Base-by-base conservation (phyloP, 2,797 vertebrate species). In the Protosalanx chinensis region DNA sequence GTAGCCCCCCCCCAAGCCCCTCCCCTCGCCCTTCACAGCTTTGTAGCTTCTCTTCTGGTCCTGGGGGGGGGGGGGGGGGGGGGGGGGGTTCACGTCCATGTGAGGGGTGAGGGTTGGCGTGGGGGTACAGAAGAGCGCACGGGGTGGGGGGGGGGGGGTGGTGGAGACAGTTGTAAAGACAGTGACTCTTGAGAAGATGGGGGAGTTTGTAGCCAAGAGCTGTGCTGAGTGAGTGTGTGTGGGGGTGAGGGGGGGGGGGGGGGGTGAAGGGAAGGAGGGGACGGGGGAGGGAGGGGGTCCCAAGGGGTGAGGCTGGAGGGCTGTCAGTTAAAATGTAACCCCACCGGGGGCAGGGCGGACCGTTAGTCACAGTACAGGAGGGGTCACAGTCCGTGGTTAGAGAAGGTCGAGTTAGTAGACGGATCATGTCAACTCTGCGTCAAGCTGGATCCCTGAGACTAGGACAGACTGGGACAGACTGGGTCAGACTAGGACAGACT, bases 11-110 rank as follows among this genome's bases (percentile, higher is more conserved):
- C 93, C 89, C 61, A 91, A 90, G 74, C 92, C 91, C 86, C 93
- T 93, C 83, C 96, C 96, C 90, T 97, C 95, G 46, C 92, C 93
- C 91, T 94, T 94, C 85, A 96, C 95, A 86, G 92, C 95, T 83
- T 92, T 94, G 94, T 97, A 98, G 92, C 94, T 92, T 90, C 90
- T 94, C 93, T 94, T 95, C 90, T 96, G 94, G 86, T 98, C 96
- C 94, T 96, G 94, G 86, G 86, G 88, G 67, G 35, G n/a, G 56
- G 53, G 86, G 88, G 67, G 35, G n/a, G 56, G 53, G 60, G 67
- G 56, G 23, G 23, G 23, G 60, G 67, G 56, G 56, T 27, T 20
- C 12, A 68, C 23, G 59, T 37, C 35, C 30, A 75, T 32, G 67
- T 56, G 59, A 10, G n/a, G 61, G 59, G 56, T 61, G 35, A 76